Base-by-base conservation (phyloP, 2,797 vertebrate genomes). In the Sebastes baramenuke region DNA sequence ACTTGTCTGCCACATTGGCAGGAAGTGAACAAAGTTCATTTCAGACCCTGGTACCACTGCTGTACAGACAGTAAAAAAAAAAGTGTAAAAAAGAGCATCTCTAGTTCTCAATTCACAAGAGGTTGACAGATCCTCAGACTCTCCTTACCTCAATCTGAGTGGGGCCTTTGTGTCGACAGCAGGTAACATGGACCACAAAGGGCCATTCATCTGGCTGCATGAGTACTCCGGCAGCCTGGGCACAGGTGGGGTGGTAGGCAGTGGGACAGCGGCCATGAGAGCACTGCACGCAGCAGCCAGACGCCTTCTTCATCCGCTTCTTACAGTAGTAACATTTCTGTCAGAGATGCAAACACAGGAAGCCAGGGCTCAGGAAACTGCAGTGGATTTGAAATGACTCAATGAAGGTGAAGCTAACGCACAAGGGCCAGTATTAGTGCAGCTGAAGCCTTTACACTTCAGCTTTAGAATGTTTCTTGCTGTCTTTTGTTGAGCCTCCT, bases 181-280 rank as follows among this genome's bases (percentile, higher is more conserved):
- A 99, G 65, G 97, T 99, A 86, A 99, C 97, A 25, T 98, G 97
- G 36, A 99, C 98, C 0, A 98, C 96, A 0, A 99, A 99, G 60
- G 98, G 98, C 98, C 98, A 99, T 72, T 99, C 97, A 1, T 98
- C 97, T 0, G 98, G 98, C 88, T 98, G 97, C 96, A 99, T 97
- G 90, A 98, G 96, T 5, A 99, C 97, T 0, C 98, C 97, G 0
- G 98, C 98, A 0, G 97, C 97, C 20, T 97, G 98, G 0, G 98
- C 98, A 0, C 98, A 99, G 65, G 98, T 99, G 49, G 98, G 98
- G 16, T 99, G 98, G 92, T 99, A 99, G 24, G 98, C 98, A 0
- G 98, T 99, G 90, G 98, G 97, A 84, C 98, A 99, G 84, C 97
- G 97, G 69, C 98, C 97, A 0, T 95, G 97, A 55, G 98, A 99